Conservation (phyloP, 2,888 invertebrate genomes). For the Epirrhoe alternata region DNA sequence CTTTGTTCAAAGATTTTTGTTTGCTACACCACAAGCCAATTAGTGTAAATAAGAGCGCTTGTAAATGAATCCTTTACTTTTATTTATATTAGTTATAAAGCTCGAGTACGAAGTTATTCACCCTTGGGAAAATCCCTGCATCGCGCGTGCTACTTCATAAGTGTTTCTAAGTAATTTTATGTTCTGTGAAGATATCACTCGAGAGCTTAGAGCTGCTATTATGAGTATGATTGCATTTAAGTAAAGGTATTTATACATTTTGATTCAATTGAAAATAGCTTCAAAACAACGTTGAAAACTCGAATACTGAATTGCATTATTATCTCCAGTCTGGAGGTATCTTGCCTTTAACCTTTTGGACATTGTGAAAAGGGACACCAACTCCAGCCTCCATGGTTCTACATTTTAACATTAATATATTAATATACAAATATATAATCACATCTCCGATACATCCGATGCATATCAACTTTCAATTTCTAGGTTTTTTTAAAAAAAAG, state of each 20-base stretch:
- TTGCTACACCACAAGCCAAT: slow-evolving; percentile 14
- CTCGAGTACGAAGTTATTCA: slow-evolving; percentile 11
- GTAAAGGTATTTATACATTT: not conserved
- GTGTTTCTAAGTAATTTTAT: slow-evolving; percentile 19
- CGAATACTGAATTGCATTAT: too few relatives aligned
- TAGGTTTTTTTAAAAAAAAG: too few relatives aligned
- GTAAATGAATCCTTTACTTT: slow-evolving; percentile 11
- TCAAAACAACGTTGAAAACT: too few relatives aligned
- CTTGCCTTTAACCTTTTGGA: too few relatives aligned
- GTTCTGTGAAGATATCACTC: slow-evolving; percentile 16
- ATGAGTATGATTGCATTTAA: slow-evolving; percentile 3
- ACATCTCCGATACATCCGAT: too few relatives aligned
- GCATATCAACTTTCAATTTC: too few relatives aligned
- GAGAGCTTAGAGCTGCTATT: slow-evolving; percentile 11
- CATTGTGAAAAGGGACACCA: too few relatives aligned
- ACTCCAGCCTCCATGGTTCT: too few relatives aligned
- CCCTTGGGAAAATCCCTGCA: slow-evolving; percentile 20
- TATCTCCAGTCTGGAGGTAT: too few relatives aligned
- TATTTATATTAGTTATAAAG: slow-evolving; percentile 11
- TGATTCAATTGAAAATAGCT: not conserved
- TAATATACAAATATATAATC: too few relatives aligned
- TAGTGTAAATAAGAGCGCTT: slow-evolving; percentile 12
- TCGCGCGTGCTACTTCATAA: slow-evolving; percentile 11
- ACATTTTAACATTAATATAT: too few relatives aligned
- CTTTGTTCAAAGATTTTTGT: slow-evolving; percentile 5